Evolutionary conservation across 2,113 vertebrate genomes (phyloP).

Genomic region (Eulemur rufifrons): DNA sequence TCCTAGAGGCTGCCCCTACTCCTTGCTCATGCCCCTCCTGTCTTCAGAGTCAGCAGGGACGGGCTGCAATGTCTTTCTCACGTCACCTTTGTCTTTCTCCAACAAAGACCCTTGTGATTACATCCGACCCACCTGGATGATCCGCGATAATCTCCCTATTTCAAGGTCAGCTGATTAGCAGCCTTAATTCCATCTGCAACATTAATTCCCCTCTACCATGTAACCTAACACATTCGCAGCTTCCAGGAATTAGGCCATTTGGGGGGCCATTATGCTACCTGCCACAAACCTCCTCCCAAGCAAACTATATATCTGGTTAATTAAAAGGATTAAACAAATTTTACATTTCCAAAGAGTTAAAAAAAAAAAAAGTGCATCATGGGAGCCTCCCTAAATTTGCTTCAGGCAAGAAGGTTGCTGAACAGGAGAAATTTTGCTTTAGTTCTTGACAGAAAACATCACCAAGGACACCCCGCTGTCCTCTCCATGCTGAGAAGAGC

Average conservation of each 20-base stretch:
- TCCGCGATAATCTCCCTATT: background rate
- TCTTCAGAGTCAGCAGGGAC: background rate
- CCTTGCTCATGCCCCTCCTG: background rate
- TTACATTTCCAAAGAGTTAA: background rate
- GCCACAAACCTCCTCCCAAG: background rate
- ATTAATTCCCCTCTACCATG: background rate
- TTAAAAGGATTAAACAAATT: constrained; percentile 2
- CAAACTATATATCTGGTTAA: background rate
- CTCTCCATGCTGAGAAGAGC: constrained; percentile 1
- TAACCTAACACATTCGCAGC: background rate
- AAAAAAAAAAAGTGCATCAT: background rate
- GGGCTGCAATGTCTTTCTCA: background rate
- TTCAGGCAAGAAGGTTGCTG: background rate
- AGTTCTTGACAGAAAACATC: background rate
- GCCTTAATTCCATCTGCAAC: background rate
- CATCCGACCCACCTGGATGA: background rate
- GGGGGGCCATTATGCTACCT: background rate
- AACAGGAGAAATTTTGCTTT: background rate
- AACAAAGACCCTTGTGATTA: background rate
- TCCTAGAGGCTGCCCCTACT: background rate
- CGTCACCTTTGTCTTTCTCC: background rate
- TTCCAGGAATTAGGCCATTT: background rate
- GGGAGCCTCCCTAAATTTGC: background rate
- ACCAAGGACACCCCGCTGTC: background rate
- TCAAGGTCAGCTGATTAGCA: background rate